These are phyloP conservation scores for Prorops nasuta DNA, from an alignment of 1,140 invertebrate genomes.

Conservation along the genomic window DNA sequence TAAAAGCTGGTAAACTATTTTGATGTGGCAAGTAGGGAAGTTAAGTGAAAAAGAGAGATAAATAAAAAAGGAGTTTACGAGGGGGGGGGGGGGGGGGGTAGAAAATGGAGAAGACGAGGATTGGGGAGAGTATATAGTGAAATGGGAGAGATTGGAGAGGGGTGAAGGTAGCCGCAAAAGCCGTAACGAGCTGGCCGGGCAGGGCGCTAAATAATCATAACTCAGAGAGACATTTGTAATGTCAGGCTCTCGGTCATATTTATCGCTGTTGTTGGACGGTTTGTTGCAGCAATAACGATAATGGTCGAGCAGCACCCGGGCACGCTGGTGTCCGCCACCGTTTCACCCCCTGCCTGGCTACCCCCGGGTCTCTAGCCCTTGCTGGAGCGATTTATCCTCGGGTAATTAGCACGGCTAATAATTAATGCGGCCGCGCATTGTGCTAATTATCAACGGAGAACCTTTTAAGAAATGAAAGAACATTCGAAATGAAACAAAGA, in stretches of 20 bases:
- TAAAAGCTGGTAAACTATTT: too few relatives aligned
- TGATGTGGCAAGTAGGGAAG: too few relatives aligned
- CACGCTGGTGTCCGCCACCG: too few relatives aligned
- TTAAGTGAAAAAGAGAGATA: too few relatives aligned
- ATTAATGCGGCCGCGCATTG: constrained; percentile 60
- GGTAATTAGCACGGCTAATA: constrained; percentile 58
- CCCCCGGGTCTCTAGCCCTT: constrained; percentile 29
- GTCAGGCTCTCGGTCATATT: constrained; percentile 46
- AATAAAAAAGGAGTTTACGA: too few relatives aligned
- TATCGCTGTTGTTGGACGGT: constrained; percentile 56
- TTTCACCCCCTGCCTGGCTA: constrained; percentile 3
- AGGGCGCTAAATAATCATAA: constrained; percentile 49
- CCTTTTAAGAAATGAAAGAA: constrained; percentile 64
- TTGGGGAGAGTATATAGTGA: too few relatives aligned
- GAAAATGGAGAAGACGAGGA: too few relatives aligned
- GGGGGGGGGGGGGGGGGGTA: too few relatives aligned
- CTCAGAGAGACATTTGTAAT: constrained; percentile 51
- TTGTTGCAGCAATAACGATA: constrained; percentile 57
- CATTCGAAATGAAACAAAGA: constrained; percentile 57
- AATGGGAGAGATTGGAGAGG: too few relatives aligned
- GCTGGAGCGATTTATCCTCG: constrained; percentile 55
- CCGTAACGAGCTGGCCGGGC: too few relatives aligned
- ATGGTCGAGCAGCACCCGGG: too few relatives aligned
- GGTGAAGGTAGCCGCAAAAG: too few relatives aligned
- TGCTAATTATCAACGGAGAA: constrained; percentile 58